Percentiles rank a stretch among this genome's conserved stretches.
Evolutionary conservation across 1,140 invertebrate genomes (phyloP).

Genomic region (Diachasmimorpha longicaudata): DNA sequence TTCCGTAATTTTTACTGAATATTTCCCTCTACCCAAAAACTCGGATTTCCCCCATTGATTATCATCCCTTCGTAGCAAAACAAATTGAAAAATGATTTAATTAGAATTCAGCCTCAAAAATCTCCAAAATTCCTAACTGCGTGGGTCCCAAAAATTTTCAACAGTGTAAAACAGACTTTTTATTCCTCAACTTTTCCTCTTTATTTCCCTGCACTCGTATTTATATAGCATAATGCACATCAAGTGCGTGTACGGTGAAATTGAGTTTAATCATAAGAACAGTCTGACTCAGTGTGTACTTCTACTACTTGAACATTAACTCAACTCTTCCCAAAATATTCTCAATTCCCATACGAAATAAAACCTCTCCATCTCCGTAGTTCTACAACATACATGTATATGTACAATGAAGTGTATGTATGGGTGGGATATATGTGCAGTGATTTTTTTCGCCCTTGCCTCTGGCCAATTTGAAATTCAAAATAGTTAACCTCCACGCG

Average conservation of each 20-base stretch:
- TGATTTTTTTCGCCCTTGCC: constrained; percentile 38
- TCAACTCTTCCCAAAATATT: background rate
- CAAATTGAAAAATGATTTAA: no score
- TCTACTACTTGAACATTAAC: background rate
- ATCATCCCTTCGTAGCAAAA: no score
- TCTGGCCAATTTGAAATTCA: constrained; percentile 49
- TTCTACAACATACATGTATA: background rate
- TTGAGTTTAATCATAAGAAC: background rate
- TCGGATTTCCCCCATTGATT: no score
- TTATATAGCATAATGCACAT: background rate
- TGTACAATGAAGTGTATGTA: background rate
- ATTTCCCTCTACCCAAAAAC: no score
- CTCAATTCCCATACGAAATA: background rate
- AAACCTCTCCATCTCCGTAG: background rate
- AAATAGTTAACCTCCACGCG: constrained; percentile 45
- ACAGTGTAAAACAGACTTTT: no score
- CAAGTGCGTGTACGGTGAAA: background rate
- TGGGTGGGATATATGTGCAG: background rate
- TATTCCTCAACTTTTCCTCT: no score
- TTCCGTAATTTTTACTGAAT: no score
- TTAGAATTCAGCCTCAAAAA: no score
- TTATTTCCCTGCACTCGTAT: background rate
- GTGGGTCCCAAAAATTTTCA: no score
- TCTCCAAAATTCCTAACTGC: no score
- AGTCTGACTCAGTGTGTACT: background rate